Evolutionary conservation across 2,797 vertebrate genomes (phyloP), one percentile per base, ranked within the genome.

Genomic region (Pseudochaenichthys georgianus): DNA sequence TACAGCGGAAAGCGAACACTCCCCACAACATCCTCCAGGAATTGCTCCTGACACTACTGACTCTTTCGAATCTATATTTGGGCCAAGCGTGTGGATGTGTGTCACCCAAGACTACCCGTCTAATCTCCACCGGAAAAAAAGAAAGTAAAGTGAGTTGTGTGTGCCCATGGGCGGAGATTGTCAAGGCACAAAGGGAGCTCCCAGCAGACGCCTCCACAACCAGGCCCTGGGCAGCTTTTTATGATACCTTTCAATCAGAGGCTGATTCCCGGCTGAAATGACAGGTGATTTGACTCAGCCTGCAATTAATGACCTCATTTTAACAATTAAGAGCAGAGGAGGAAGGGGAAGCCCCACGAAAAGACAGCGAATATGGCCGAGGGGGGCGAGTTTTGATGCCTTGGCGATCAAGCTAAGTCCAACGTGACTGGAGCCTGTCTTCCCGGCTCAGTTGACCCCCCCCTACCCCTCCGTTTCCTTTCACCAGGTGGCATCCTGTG

Each of bases 241-340:
- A 92, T 93, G 92, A 94, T 94, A 93, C 93, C 93, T 94, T 95
- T 95, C 94, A 94, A 94, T 95, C 94, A 93, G 87, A 54, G 13
- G 51, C 67, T 76, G 82, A 93, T 90, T 93, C 93, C 93, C 94
- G 85, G 89, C 81, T 90, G 92, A 94, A 93, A 92, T 94, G 93
- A 93, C 93, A 94, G 93, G 93, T 95, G 93, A 94, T 95, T 94
- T 92, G 89, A 93, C 89, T 93, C 83, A 88, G 85, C 70, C 93
- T 94, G 84, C 90, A 94, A 94, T 94, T 95, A 95, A 94, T 94
- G 92, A 93, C 89, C 92, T 92, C 81, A 91, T 94, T 95, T 94
- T 87, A 94, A 95, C 94, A 95, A 95, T 95, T 94, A 95, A 92
- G 92, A 91, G 89, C 67, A 80, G 88, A 85, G 88, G 87, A 91